Evolutionary conservation across 2,797 vertebrate species (phyloP).

Genomic region (Petrocephalus schoutedeni): DNA sequence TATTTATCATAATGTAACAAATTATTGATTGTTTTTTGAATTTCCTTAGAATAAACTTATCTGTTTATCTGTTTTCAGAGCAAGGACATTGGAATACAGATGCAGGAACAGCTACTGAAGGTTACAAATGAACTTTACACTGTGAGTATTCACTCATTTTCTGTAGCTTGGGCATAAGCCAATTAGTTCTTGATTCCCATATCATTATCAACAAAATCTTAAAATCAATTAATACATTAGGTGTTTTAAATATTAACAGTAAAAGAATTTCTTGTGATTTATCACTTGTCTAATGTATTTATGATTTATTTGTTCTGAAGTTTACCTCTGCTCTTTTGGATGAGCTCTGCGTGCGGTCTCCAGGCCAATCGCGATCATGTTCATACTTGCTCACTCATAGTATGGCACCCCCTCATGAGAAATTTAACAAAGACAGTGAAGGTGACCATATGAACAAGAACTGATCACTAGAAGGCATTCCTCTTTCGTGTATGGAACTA

Average conservation of each 20-base stretch:
- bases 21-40: not conserved
- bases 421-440: not conserved
- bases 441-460: not conserved
- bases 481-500: not conserved
- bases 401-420: not conserved
- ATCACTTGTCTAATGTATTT: not conserved
- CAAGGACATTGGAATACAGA: constrained; percentile 91
- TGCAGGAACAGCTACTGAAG: constrained; percentile 89
- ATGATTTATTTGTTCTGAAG: not conserved
- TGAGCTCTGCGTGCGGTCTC: not conserved
- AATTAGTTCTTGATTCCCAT: not conserved
- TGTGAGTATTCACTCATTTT: constrained; percentile 62
- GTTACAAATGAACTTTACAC: constrained; percentile 94
- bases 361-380: not conserved
- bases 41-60: not conserved
- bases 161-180: not conserved
- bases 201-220: not conserved
- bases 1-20: not conserved
- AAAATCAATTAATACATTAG: not conserved
- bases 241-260: not conserved
- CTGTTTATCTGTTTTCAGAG: constrained; percentile 63
- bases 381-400: not conserved
- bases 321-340: not conserved
- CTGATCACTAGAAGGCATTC: not conserved
- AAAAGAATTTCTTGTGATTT: not conserved